These are phyloP conservation scores for Creontiades dilutus DNA, from an alignment of 2,888 invertebrate genomes.

Conservation along the genomic window DNA sequence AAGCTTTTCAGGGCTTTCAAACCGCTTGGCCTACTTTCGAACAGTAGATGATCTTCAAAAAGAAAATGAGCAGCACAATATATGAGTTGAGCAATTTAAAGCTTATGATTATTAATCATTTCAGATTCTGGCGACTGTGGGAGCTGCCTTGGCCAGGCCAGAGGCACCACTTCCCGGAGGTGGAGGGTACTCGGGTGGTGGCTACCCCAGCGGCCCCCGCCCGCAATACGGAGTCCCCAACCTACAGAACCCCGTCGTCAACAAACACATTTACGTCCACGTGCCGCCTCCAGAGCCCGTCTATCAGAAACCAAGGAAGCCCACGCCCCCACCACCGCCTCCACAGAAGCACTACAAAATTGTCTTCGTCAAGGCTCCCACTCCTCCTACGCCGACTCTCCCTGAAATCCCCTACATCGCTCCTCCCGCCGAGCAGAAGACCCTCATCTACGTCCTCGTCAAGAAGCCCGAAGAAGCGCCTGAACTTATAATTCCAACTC, in stretches of 20 bases:
- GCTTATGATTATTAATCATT: conserved; percentile 43
- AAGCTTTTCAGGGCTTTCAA: too few relatives aligned
- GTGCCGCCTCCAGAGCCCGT: conserved; percentile 91
- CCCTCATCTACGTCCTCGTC: conserved; percentile 91
- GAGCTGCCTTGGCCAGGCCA: conserved; percentile 77
- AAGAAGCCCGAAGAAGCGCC: conserved; percentile 93
- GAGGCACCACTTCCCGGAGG: conserved; percentile 77
- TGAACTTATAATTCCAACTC: conserved; percentile 88
- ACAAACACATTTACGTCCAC: conserved; percentile 94
- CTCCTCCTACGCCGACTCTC: conserved; percentile 80
- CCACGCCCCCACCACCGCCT: conserved; percentile 79
- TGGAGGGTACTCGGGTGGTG: conserved; percentile 79
- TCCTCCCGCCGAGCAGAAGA: conserved; percentile 93
- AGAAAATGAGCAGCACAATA: too few relatives aligned
- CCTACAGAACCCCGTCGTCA: conserved; percentile 86
- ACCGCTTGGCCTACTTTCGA: too few relatives aligned
- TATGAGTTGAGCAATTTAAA: too few relatives aligned
- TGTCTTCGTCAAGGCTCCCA: conserved; percentile 87
- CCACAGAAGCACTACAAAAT: conserved; percentile 92
- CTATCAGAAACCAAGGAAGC: conserved; percentile 82
- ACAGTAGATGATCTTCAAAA: too few relatives aligned
- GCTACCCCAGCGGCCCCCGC: conserved; percentile 79
- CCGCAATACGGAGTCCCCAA: conserved; percentile 86
- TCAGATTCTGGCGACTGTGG: conserved; percentile 77
- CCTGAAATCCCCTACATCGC: conserved; percentile 81